Evolutionary conservation across 1,140 invertebrate genomes (phyloP).

Genomic region (Hylaeus volcanicus): DNA sequence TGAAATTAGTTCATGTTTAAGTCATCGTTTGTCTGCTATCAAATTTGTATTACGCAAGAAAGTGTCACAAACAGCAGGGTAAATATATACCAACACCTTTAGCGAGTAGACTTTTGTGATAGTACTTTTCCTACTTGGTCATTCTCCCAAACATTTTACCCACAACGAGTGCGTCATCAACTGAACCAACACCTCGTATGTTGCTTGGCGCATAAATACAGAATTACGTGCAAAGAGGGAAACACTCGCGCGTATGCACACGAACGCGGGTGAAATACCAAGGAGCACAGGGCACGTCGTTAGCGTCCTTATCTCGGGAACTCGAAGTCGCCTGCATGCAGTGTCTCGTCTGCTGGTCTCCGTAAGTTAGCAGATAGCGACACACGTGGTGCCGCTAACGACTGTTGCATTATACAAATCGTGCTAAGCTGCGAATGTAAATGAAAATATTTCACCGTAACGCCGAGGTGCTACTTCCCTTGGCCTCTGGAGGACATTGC

Average conservation of each 20-base stretch:
- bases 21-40: too few species aligned
- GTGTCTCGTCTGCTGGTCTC: background rate
- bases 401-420: slow-evolving; percentile 19
- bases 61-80: too few species aligned
- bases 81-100: too few species aligned
- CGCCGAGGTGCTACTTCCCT: background rate
- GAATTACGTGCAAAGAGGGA: background rate
- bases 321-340: slow-evolving; percentile 4
- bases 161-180: background rate
- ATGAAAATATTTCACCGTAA: slow-evolving; percentile 8
- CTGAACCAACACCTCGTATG: slow-evolving; percentile 10
- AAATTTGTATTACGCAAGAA: too few species aligned
- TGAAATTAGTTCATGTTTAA: too few species aligned
- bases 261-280: slow-evolving; percentile 14
- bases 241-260: background rate
- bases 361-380: slow-evolving; percentile 25
- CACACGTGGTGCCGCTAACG: slow-evolving; percentile 13
- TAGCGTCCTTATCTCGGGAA: slow-evolving; percentile 17
- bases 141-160: background rate
- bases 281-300: slow-evolving; percentile 12
- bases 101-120: too few species aligned
- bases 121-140: too few species aligned
- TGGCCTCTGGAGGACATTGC: background rate
- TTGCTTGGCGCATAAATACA: slow-evolving; percentile 18
- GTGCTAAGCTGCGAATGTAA: slow-evolving; percentile 16